A percentile compares a stretch with the other conserved stretches of the same genome.
Conservation (phyloP, 2,888 invertebrate species). For the Trachelus troglodyta region DNA sequence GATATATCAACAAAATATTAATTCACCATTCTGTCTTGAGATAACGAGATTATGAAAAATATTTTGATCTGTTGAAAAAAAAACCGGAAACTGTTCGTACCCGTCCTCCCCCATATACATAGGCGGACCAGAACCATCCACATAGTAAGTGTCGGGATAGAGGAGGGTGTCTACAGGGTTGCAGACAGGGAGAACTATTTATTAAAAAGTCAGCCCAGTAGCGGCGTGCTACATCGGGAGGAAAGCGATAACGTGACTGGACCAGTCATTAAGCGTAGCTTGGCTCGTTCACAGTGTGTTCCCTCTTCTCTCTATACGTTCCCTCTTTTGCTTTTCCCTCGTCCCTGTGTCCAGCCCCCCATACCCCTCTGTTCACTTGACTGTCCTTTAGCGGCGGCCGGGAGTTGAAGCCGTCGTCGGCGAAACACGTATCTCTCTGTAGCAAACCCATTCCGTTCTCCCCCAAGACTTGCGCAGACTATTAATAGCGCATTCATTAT, state of each 20-base stretch:
- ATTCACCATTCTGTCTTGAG: neutral
- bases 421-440: slow-evolving; percentile 29
- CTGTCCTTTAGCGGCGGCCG: neutral
- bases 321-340: slow-evolving; percentile 26
- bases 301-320: slow-evolving; percentile 22
- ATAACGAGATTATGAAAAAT: neutral
- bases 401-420: neutral
- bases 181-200: slow-evolving; percentile 49
- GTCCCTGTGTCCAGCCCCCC: slow-evolving; percentile 12
- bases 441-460: slow-evolving; percentile 30
- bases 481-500: slow-evolving; percentile 64
- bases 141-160: neutral
- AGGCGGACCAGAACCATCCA: neutral
- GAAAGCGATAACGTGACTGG: slow-evolving; percentile 63
- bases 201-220: slow-evolving; percentile 53
- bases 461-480: slow-evolving; percentile 36
- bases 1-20: neutral
- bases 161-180: neutral
- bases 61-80: neutral
- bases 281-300: slow-evolving; percentile 18
- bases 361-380: neutral
- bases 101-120: neutral
- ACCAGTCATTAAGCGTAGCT: slow-evolving; percentile 56
- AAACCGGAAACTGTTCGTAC: neutral
- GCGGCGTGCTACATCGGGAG: slow-evolving; percentile 62